Percentiles rank a stretch among this genome's conserved stretches.
phyloP scores from a whole-genome alignment of 2,888 invertebrate species.

The Troides oblongomaculatus region DNA sequence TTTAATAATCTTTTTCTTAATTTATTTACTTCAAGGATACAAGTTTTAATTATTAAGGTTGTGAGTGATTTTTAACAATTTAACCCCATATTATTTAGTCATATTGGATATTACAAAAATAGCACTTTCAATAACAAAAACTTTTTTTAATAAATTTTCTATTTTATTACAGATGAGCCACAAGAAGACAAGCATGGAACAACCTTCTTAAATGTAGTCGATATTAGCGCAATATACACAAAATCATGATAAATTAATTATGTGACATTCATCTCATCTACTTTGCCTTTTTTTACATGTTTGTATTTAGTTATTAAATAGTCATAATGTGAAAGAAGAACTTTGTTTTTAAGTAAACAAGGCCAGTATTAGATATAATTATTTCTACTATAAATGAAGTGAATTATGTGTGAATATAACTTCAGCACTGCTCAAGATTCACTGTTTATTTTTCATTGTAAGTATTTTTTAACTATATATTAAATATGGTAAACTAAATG shows the following conservation, averaged over 20 bases:
- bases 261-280: conserved; percentile 19
- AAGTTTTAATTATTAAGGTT: not conserved
- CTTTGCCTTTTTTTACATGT: conserved; percentile 9
- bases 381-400: conserved; percentile 2
- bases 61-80: not conserved
- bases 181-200: conserved; percentile 4
- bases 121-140: no score
- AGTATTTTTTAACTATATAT: conserved; percentile 20
- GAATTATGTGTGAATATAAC: conserved; percentile 22
- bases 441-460: conserved; percentile 21
- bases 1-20: not conserved
- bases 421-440: conserved; percentile 23
- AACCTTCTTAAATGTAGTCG: not conserved
- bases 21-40: not conserved
- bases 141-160: not conserved
- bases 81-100: not conserved
- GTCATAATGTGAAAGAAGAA: conserved; percentile 28
- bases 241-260: conserved; percentile 10
- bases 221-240: not conserved
- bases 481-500: not conserved
- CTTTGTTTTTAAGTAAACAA: conserved; percentile 32
- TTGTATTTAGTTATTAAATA: conserved; percentile 15
- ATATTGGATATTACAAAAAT: no score
- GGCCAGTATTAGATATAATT: conserved; percentile 54
- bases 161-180: conserved; percentile 28